These are phyloP conservation scores for Samia ricini DNA, from an alignment of 1,140 invertebrate genomes.

Conservation along the genomic window DNA sequence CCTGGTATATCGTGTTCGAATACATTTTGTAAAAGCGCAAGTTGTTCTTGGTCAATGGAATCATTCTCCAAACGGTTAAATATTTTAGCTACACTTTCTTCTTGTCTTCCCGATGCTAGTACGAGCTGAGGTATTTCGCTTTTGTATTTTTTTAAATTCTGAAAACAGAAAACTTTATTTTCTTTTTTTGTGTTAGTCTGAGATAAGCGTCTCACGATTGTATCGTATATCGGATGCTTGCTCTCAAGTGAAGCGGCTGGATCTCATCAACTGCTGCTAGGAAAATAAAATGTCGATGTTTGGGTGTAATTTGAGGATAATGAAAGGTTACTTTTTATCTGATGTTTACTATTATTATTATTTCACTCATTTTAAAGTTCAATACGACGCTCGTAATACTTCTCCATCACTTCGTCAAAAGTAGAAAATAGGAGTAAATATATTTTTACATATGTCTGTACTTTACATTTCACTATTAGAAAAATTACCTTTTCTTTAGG, in stretches of 20 bases:
- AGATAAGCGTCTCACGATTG: too few species aligned
- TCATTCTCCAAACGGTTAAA: slow-evolving; percentile 16
- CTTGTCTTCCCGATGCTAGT: slow-evolving; percentile 20
- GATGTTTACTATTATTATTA: too few species aligned
- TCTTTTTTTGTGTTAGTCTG: too few species aligned
- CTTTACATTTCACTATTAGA: neutral
- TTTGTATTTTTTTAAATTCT: slow-evolving; percentile 16
- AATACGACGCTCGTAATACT: too few species aligned
- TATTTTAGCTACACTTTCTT: slow-evolving; percentile 14
- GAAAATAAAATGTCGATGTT: too few species aligned
- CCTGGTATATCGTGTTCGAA: slow-evolving; percentile 16
- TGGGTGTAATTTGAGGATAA: too few species aligned
- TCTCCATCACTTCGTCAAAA: neutral
- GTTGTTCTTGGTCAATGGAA: slow-evolving; percentile 23
- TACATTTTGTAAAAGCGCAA: slow-evolving; percentile 16
- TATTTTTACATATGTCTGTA: neutral
- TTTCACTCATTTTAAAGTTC: too few species aligned
- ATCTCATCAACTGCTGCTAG: too few species aligned
- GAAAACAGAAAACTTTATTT: neutral
- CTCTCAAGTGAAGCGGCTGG: too few species aligned
- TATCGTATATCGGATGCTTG: too few species aligned
- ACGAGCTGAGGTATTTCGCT: slow-evolving; percentile 13
- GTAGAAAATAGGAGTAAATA: neutral
- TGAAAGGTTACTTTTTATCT: too few species aligned
- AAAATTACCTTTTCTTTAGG: slow-evolving; percentile 33